Base-by-base conservation (phyloP, 2,113 vertebrate genomes). In the Gopherus evgoodei region DNA sequence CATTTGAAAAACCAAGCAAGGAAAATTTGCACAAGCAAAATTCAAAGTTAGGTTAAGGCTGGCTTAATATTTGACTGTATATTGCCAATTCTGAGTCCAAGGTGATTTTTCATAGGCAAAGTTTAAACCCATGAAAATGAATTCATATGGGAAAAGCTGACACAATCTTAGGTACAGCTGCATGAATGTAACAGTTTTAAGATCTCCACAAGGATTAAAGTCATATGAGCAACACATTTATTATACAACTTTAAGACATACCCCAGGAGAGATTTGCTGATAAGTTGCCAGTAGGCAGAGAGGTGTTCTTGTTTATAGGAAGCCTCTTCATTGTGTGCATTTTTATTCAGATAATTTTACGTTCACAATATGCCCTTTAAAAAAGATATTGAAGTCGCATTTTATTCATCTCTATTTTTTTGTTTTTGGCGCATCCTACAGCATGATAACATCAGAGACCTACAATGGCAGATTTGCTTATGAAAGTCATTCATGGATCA, bases 71-170 rank as follows among this genome's bases (percentile, higher is more conserved):
- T 72, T 84, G 0, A 0, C 38, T 84, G 62, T 11, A 11, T 27
- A 12, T 22, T 83, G 4, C 19, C 75, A 54, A 6, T 17, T 89
- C 53, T 50, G 75, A 94, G 91, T 84, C 1, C 29, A 87, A 79
- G 81, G 35, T 0, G 0, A 81, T 65, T 27, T 86, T 57, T 90
- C 76, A 56, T 8, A 10, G 19, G 90, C 1, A 2, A 4, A 2
- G 54, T 35, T 94, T 92, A 92, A 88, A 0, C 1, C 81, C 72
- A 14, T 78, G 94, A 88, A 92, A 65, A 83, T 11, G 10, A n/a
- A 27, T 59, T 62, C 82, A 12, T 0, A 62, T 0, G 80, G 59
- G 56, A 93, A 94, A 93, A 53, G 52, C 47, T 85, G 89, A 57
- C 78, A 83, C 27, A 75, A n/a, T 4, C 13, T 4, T 86, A 52